phyloP scores from a whole-genome alignment of 2,888 invertebrate species.

The Orthosia gracilis region DNA sequence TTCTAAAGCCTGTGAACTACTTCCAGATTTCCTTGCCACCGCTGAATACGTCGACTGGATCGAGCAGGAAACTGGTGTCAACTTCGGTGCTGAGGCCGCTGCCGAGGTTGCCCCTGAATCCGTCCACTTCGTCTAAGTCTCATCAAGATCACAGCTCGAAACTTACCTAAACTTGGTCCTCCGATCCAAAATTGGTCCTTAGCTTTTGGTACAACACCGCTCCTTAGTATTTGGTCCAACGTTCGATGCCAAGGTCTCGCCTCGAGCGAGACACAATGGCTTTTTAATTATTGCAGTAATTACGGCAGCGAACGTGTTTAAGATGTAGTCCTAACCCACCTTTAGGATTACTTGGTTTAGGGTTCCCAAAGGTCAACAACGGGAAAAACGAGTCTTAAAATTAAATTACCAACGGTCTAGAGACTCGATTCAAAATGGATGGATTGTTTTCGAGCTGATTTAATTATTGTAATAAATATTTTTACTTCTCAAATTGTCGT shows the following conservation, averaged over 20 bases:
- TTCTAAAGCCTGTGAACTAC: neutral
- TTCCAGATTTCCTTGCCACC: constrained; percentile 68
- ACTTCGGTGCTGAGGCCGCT: constrained; percentile 12
- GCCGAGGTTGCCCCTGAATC: constrained; percentile 26
- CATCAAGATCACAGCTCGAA: constrained; percentile 24
- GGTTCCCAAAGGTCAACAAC: neutral
- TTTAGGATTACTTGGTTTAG: neutral
- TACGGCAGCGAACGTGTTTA: no score
- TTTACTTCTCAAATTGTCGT: constrained; percentile 12
- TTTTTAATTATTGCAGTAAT: no score
- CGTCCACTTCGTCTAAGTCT: constrained; percentile 59
- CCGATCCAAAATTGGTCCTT: neutral
- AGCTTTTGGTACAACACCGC: neutral
- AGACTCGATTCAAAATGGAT: constrained; percentile 1
- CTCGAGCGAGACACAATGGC: no score
- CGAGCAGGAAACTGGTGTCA: constrained; percentile 55
- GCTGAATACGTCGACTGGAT: constrained; percentile 73
- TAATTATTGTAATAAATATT: constrained; percentile 51
- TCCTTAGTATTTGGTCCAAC: neutral
- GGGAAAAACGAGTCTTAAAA: constrained; percentile 4
- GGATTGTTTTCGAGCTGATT: constrained; percentile 21
- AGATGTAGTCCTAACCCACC: neutral
- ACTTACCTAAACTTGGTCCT: constrained; percentile 9
- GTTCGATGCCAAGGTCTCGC: no score
- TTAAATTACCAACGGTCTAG: constrained; percentile 22